Evolutionary conservation across 2,113 vertebrate genomes (phyloP), one percentile per base, ranked within the genome.

Genomic region (Thymallus thymallus): DNA sequence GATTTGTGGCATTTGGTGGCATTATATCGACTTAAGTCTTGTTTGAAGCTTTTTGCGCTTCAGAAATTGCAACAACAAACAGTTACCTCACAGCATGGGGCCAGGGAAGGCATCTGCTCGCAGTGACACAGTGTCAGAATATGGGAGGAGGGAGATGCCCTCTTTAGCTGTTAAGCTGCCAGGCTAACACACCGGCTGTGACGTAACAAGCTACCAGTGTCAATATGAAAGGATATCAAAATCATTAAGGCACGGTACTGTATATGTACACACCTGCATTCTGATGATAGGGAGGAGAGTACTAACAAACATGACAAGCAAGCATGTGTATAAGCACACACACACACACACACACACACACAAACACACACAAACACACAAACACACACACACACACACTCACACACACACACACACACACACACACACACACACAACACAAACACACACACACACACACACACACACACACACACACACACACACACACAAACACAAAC

Each of bases 1-100:
- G 80, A 84, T 80, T 81, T 84, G 84, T 75, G 79, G 77, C 75
- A 74, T 84, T 82, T 83, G 75, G 75, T 46, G 77, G 82, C 55
- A 81, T 81, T 84, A 81, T 72, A 76, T 12, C 68, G 77, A 84
- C 80, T 73, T 12, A 81, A 77, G 62, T 45, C 72, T 70, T 82
- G 71, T 68, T 83, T 78, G 76, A 68, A 84, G 81, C 75, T 79
- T 83, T 85, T 82, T 75, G 73, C 9, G 35, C 7, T 12, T 41
- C 64, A 26, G 63, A 75, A 84, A 83, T 77, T 72, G 76, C 77
- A 76, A 82, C 73, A 78, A 79, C 80, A 84, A 84, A 82, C 82
- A 69, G 76, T 77, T 75, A 73, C 71, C 75, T 76, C 68, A 66
- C 73, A 81, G 75, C 82, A 76, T 64, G 63, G 71, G 75, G 72